These are phyloP conservation scores for Glaucopsyche alexis DNA, from an alignment of 2,888 invertebrate species.

Conservation along the genomic window DNA sequence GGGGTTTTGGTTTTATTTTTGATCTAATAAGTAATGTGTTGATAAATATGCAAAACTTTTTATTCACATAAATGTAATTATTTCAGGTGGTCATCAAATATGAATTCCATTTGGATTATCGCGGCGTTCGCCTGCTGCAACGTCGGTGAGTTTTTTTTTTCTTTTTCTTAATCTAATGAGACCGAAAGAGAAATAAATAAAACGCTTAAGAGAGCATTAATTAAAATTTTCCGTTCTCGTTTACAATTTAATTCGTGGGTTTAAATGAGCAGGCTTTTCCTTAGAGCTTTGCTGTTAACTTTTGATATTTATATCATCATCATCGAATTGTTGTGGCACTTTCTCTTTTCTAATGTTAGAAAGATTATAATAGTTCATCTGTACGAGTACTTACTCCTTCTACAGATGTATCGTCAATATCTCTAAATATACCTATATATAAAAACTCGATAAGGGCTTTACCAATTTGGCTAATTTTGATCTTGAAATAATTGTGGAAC, in stretches of 20 bases:
- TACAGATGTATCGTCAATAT: too few species aligned
- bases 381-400: too few species aligned
- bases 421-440: too few species aligned
- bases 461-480: too few species aligned
- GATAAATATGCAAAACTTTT: background rate
- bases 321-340: background rate
- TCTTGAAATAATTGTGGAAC: too few species aligned
- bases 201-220: constrained; percentile 27
- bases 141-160: constrained; percentile 33
- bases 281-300: background rate
- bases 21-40: too few species aligned
- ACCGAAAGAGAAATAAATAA: constrained; percentile 27
- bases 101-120: constrained; percentile 35
- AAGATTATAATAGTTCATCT: too few species aligned
- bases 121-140: constrained; percentile 30
- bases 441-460: too few species aligned
- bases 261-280: constrained; percentile 23
- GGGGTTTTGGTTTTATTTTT: too few species aligned
- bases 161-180: constrained; percentile 26
- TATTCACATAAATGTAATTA: constrained; percentile 27
- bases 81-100: constrained; percentile 35
- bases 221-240: constrained; percentile 26
- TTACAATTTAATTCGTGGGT: constrained; percentile 27
- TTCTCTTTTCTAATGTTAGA: background rate
- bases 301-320: constrained; percentile 7